Conservation (phyloP, 1,140 invertebrate genomes). For the Heterodera carotae region DNA sequence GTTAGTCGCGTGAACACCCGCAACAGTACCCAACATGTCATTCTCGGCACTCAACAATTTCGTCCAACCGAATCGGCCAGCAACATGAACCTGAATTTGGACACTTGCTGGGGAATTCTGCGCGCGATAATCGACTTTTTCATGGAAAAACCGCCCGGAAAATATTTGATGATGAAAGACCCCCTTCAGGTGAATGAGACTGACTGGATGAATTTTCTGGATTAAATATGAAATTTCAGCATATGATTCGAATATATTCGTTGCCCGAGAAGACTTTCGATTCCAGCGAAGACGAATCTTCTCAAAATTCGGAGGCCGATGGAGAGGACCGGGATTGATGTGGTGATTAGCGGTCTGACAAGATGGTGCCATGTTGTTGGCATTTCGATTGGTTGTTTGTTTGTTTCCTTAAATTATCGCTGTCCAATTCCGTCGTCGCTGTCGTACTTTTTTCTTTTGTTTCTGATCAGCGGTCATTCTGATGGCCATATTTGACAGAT, state of each 20-base stretch:
- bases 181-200: constrained; percentile 69
- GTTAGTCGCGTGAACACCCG: constrained; percentile 88
- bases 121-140: constrained; percentile 95
- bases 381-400: not conserved
- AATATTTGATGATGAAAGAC: constrained; percentile 98
- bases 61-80: constrained; percentile 96
- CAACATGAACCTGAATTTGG: constrained; percentile 98
- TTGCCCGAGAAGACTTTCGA: constrained; percentile 63
- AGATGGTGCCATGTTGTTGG: constrained; percentile 2
- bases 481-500: constrained; percentile 37
- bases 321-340: constrained; percentile 45
- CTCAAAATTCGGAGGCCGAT: constrained; percentile 35
- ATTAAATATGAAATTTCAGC: no score
- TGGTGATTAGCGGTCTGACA: not conserved
- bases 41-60: constrained; percentile 96
- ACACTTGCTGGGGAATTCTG: constrained; percentile 98
- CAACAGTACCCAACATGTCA: constrained; percentile 93
- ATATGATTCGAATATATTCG: constrained; percentile 59
- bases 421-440: no score
- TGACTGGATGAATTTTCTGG: constrained; percentile 9
- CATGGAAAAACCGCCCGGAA: constrained; percentile 94
- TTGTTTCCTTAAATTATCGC: no score
- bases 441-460: no score
- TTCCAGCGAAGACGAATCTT: constrained; percentile 50
- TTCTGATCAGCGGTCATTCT: no score